Evolutionary conservation across 2,113 vertebrate genomes (phyloP).

Genomic region (Oreochromis aureus): DNA sequence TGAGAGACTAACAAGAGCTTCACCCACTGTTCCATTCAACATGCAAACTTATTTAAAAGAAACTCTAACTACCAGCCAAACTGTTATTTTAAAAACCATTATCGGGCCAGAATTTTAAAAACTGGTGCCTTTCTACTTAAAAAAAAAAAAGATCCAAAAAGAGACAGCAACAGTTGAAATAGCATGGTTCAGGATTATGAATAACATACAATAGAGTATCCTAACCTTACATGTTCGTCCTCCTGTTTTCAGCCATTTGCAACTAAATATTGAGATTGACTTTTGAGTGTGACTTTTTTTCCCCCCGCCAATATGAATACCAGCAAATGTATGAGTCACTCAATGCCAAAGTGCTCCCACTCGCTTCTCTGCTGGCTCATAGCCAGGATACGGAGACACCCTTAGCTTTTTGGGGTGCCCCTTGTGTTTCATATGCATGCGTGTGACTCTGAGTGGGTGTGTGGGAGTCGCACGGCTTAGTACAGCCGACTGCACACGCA

Average conservation of each 20-base stretch:
- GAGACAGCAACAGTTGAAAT: not conserved
- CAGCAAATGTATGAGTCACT: slow-evolving; percentile 31
- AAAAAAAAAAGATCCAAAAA: not conserved
- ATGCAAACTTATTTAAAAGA: not conserved
- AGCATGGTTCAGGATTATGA: not conserved
- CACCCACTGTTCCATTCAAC: not conserved
- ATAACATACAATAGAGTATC: not conserved
- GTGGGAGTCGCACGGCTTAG: not conserved
- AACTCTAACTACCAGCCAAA: not conserved
- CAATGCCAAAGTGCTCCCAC: slow-evolving; percentile 2
- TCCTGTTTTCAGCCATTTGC: not conserved
- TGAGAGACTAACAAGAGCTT: not conserved
- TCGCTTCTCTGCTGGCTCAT: not conserved
- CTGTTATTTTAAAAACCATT: not conserved
- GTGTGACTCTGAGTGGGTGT: not conserved
- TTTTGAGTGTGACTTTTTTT: not conserved
- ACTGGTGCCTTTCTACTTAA: not conserved
- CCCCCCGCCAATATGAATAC: not conserved
- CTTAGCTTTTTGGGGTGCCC: slow-evolving; percentile 9
- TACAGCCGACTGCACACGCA: slow-evolving; percentile 17
- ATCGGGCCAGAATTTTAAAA: not conserved
- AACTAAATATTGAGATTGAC: not conserved
- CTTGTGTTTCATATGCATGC: not conserved
- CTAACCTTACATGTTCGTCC: not conserved
- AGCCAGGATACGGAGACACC: slow-evolving; percentile 13